These are phyloP conservation scores for Syritta pipiens DNA, from an alignment of 2,888 invertebrate genomes.

Conservation along the genomic window DNA sequence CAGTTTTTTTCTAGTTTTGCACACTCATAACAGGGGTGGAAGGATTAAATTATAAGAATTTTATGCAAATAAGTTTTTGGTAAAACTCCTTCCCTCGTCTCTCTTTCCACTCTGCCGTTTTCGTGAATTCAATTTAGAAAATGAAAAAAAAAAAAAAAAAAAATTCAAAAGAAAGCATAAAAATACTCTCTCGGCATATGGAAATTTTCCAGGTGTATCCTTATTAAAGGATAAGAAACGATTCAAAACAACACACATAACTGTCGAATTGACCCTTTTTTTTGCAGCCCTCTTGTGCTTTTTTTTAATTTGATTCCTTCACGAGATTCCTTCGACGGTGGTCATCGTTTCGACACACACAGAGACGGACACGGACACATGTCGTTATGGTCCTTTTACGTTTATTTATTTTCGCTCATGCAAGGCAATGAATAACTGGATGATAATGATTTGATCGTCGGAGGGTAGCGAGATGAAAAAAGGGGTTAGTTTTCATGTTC, in stretches of 20 bases:
- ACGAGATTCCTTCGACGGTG: slow-evolving; percentile 18
- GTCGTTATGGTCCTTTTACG: slow-evolving; percentile 31
- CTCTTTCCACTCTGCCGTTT: slow-evolving; percentile 14
- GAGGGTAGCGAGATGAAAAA: slow-evolving; percentile 12
- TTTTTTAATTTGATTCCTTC: slow-evolving; percentile 22
- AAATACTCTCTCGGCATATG: slow-evolving; percentile 37
- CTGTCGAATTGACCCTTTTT: slow-evolving; percentile 41
- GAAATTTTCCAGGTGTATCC: slow-evolving; percentile 52
- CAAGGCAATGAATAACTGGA: slow-evolving; percentile 46
- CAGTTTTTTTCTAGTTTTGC: slow-evolving; percentile 16
- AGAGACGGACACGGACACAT: slow-evolving; percentile 25
- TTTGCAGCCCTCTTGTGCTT: slow-evolving; percentile 8
- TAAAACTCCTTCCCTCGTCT: slow-evolving; percentile 16
- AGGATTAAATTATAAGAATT: slow-evolving; percentile 49
- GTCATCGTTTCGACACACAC: slow-evolving; percentile 37
- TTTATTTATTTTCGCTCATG: slow-evolving; percentile 20
- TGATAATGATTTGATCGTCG: slow-evolving; percentile 41
- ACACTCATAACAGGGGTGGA: slow-evolving; percentile 20
- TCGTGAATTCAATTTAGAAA: slow-evolving; percentile 48
- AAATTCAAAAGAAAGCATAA: slow-evolving; percentile 22
- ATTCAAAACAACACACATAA: slow-evolving; percentile 24
- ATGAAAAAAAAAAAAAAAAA: slow-evolving; percentile 9
- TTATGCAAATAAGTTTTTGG: slow-evolving; percentile 47
- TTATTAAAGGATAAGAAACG: slow-evolving; percentile 21
- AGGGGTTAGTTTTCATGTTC: too few species aligned